These are phyloP conservation scores for Mesocricetus auratus DNA, from an alignment of 2,113 vertebrate genomes.

Conservation along the genomic window DNA sequence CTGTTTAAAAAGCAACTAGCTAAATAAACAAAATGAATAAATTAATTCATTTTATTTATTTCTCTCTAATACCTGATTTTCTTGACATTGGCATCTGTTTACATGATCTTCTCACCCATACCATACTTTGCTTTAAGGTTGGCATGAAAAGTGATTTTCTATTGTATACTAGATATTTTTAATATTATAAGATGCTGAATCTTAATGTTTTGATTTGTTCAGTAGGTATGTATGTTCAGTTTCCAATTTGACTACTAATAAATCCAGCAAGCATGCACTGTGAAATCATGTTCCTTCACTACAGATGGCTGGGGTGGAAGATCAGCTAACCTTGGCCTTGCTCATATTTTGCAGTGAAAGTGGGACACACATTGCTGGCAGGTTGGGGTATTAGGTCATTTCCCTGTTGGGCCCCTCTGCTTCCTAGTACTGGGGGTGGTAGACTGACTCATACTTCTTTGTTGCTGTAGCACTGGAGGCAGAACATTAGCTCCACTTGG, in stretches of 20 bases:
- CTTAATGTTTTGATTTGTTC: background rate
- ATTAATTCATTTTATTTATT: background rate
- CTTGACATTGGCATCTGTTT: background rate
- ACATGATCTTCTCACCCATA: conserved; percentile 7
- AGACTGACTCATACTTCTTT: conserved; percentile 20
- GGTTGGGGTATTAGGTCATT: background rate
- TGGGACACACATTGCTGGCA: background rate
- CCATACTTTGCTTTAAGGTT: conserved; percentile 25
- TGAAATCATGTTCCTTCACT: background rate
- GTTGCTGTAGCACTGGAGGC: background rate
- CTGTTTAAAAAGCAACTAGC: background rate
- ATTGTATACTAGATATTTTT: conserved; percentile 11
- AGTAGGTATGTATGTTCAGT: background rate
- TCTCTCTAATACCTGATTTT: conserved; percentile 40
- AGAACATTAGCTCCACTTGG: background rate
- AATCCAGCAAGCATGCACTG: background rate
- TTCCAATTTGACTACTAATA: background rate
- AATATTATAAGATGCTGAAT: background rate
- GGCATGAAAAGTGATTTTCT: background rate
- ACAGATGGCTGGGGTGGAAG: background rate
- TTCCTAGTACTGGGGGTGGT: background rate
- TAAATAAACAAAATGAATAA: background rate
- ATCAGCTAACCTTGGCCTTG: conserved; percentile 11
- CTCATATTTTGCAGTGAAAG: background rate
- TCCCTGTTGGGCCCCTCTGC: background rate